phyloP scores from a whole-genome alignment of 2,888 invertebrate genomes.

The Microctonus brassicae region DNA sequence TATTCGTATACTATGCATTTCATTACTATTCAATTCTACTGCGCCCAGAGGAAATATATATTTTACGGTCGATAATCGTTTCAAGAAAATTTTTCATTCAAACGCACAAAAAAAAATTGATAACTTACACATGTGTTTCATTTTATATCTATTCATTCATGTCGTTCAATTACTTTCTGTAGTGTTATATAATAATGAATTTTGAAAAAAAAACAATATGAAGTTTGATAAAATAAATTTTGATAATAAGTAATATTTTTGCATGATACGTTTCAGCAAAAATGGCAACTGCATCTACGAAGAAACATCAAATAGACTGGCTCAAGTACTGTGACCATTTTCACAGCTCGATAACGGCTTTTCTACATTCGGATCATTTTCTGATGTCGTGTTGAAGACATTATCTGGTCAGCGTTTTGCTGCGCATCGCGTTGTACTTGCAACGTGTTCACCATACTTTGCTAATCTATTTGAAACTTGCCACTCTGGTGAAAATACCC shows the following conservation, averaged over 20 bases:
- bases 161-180: no score
- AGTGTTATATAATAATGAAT: no score
- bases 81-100: conserved; percentile 2
- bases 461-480: conserved; percentile 72
- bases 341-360: conserved; percentile 84
- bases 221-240: no score
- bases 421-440: conserved; percentile 88
- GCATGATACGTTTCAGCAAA: conserved; percentile 53
- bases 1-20: no score
- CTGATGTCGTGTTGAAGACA: conserved; percentile 85
- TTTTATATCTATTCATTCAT: no score
- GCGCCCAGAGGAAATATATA: no score
- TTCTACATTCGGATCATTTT: conserved; percentile 83
- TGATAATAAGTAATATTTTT: background rate
- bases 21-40: no score
- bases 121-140: no score
- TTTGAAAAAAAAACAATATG: no score
- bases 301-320: conserved; percentile 92
- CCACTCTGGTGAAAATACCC: conserved; percentile 67
- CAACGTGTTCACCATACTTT: conserved; percentile 82
- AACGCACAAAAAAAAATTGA: background rate
- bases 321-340: conserved; percentile 87
- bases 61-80: conserved; percentile 26
- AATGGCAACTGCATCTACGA: conserved; percentile 73
- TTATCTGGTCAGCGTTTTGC: conserved; percentile 84